Percentiles rank a stretch among this genome's conserved stretches.
Conservation (phyloP, 1,140 invertebrate species). For the Drosophila subpulchrella region DNA sequence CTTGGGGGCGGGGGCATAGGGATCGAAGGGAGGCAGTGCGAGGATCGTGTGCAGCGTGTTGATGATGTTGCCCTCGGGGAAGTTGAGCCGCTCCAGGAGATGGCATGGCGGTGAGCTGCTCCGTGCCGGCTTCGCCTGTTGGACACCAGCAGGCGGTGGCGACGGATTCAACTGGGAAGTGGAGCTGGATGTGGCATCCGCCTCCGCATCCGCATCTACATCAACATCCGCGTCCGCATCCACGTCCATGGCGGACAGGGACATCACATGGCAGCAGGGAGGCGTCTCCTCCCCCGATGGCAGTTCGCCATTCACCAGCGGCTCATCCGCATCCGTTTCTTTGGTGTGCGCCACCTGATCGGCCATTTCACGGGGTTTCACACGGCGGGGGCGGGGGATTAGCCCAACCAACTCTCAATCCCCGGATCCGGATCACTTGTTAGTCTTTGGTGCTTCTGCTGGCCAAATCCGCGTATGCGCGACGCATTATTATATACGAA, state of each 20-base stretch:
- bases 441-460: slow-evolving; percentile 62
- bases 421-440: slow-evolving; percentile 44
- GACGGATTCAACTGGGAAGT: slow-evolving; percentile 37
- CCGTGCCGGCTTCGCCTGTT: slow-evolving; percentile 41
- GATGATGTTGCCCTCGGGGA: slow-evolving; percentile 71
- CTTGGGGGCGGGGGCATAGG: slow-evolving; percentile 71
- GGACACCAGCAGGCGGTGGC: slow-evolving; percentile 31
- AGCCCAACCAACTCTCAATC: slow-evolving; percentile 18
- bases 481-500: slow-evolving; percentile 81
- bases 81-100: slow-evolving; percentile 67
- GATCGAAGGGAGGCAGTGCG: slow-evolving; percentile 76
- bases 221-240: slow-evolving; percentile 51
- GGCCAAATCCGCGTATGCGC: slow-evolving; percentile 77
- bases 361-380: slow-evolving; percentile 41
- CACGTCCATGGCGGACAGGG: slow-evolving; percentile 65
- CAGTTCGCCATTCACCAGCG: slow-evolving; percentile 63
- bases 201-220: slow-evolving; percentile 40
- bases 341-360: slow-evolving; percentile 68
- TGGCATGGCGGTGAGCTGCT: slow-evolving; percentile 58
- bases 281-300: slow-evolving; percentile 52
- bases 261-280: slow-evolving; percentile 71
- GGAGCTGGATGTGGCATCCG: slow-evolving; percentile 15
- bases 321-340: slow-evolving; percentile 44
- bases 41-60: slow-evolving; percentile 76
- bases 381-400: neutral